phyloP scores from a whole-genome alignment of 2,888 invertebrate species.

The Glyphotaelius pellucidus region DNA sequence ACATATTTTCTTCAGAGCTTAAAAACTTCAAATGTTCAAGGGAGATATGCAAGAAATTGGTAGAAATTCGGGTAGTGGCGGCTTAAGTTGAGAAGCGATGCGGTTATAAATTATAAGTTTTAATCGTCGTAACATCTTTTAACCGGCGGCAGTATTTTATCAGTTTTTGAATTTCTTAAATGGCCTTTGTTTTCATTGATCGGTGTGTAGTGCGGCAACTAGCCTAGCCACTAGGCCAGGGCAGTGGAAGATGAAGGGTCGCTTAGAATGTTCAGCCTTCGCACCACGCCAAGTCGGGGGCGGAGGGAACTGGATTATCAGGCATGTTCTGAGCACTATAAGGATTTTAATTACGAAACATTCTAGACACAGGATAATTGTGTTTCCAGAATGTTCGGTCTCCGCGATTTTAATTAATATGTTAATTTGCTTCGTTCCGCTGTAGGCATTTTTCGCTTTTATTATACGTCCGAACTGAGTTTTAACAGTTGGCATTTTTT shows the following conservation, averaged over 20 bases:
- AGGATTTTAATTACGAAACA: conserved; percentile 32
- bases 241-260: neutral
- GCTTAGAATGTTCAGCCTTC: neutral
- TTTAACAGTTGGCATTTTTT: neutral
- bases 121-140: neutral
- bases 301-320: neutral
- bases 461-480: neutral
- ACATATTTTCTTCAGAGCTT: no score
- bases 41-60: no score
- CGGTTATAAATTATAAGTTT: neutral
- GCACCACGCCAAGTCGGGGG: neutral
- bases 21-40: no score
- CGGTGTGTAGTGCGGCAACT: neutral
- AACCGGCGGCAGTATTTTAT: conserved; percentile 14
- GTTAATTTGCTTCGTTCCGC: conserved; percentile 24
- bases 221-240: neutral
- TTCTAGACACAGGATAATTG: conserved; percentile 15
- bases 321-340: neutral
- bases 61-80: no score
- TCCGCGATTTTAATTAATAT: conserved; percentile 48
- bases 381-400: neutral
- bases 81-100: neutral
- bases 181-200: conserved; percentile 21
- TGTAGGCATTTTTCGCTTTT: neutral
- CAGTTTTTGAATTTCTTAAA: neutral